These are phyloP conservation scores for Corapipo altera DNA, from an alignment of 2,113 vertebrate genomes.

Conservation along the genomic window DNA sequence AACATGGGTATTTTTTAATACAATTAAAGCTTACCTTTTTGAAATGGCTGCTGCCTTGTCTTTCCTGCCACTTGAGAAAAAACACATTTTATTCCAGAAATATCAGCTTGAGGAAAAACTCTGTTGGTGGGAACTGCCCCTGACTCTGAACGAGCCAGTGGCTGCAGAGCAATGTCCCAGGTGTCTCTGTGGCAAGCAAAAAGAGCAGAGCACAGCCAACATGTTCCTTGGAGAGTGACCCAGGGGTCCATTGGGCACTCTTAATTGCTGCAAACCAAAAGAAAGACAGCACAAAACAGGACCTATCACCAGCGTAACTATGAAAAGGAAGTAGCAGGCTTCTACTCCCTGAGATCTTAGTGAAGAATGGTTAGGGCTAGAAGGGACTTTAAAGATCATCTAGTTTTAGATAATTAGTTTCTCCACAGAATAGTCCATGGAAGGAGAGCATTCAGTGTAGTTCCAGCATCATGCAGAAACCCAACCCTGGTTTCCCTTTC, in stretches of 20 bases:
- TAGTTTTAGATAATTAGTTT: background rate
- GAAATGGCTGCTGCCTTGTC: conserved; percentile 53
- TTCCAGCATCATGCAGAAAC: background rate
- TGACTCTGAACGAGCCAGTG: background rate
- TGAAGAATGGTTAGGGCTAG: background rate
- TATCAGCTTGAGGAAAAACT: background rate
- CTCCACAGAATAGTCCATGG: background rate
- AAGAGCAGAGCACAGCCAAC: conserved; percentile 20
- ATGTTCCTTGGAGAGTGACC: background rate
- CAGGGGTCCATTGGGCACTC: background rate
- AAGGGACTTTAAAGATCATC: background rate
- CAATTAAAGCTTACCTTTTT: conserved; percentile 78
- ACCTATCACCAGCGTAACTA: background rate
- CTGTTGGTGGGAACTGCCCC: background rate
- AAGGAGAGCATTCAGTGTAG: background rate
- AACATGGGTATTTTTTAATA: conserved; percentile 65
- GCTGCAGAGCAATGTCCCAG: background rate
- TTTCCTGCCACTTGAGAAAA: conserved; percentile 12
- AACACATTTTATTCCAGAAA: background rate
- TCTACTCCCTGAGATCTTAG: background rate
- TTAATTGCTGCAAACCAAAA: background rate
- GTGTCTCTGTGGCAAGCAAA: background rate
- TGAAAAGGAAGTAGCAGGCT: background rate
- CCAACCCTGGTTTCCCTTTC: background rate
- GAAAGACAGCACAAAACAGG: background rate